phyloP scores from a whole-genome alignment of 1,140 invertebrate species.

The Orchestia grillus region DNA sequence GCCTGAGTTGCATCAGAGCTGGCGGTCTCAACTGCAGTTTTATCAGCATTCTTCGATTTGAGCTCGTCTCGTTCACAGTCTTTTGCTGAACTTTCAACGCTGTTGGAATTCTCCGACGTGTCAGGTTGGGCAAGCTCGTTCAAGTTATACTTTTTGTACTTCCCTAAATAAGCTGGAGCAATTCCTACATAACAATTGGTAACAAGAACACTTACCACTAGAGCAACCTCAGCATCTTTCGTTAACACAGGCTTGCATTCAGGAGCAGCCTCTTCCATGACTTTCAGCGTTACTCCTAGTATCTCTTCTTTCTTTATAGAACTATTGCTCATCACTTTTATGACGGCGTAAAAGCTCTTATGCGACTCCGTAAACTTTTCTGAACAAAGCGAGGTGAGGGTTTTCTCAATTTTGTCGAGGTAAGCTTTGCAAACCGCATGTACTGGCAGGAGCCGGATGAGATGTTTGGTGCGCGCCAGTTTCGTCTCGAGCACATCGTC shows the following conservation, averaged over 20 bases:
- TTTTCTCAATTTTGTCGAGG: slow-evolving; percentile 19
- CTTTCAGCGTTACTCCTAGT: not conserved
- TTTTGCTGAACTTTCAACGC: not conserved
- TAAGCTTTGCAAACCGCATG: slow-evolving; percentile 38
- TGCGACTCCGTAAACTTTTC: not conserved
- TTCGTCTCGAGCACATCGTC: not conserved
- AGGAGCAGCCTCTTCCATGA: slow-evolving; percentile 24
- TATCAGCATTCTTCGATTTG: not conserved
- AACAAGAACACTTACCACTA: not conserved
- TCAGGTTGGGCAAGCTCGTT: not conserved
- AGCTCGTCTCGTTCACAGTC: not conserved
- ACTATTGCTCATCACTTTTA: slow-evolving; percentile 42
- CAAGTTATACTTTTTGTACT: slow-evolving; percentile 48
- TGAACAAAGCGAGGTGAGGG: not conserved
- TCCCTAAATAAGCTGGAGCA: not conserved
- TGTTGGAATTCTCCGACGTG: not conserved
- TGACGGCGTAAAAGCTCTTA: slow-evolving; percentile 19
- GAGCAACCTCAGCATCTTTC: slow-evolving; percentile 32
- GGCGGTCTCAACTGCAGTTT: not conserved
- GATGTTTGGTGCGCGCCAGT: slow-evolving; percentile 28
- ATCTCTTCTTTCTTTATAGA: not conserved
- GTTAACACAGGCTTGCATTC: slow-evolving; percentile 28
- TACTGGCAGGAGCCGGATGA: slow-evolving; percentile 8
- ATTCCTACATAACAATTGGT: slow-evolving; percentile 35
- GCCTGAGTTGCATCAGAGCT: not conserved